Base-by-base conservation (phyloP, 2,888 invertebrate genomes). In the Drepanosiphum platanoidis region DNA sequence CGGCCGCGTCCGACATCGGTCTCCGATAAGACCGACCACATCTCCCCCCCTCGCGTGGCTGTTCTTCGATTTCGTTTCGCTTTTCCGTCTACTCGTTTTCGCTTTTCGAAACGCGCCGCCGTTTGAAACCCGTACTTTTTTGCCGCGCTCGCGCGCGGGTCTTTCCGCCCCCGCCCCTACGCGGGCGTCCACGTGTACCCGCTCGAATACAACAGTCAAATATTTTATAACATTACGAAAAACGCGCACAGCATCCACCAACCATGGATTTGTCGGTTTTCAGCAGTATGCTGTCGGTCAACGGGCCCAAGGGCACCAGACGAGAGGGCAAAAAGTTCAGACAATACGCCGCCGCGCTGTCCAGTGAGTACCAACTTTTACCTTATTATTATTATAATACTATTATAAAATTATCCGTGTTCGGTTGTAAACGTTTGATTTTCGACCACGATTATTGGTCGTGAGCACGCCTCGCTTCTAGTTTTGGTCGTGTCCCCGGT, bases 241-340 rank as follows among this genome's bases (percentile, higher is more conserved):
- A 27, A 70, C 70, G 36, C 46, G 42, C 81, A 61, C 64, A 70
- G 34, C n/a, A n/a, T n/a, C 13, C 34, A 83, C 83, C 83, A 82
- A 83, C 77, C 84, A 86, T 87, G 87, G 87, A 87, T 87, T 81
- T 87, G 86, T 87, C 87, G 86, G 87, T 87, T 87, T 87, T 86
- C 87, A 87, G 87, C 58, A 87, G 87, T 36, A 87, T 87, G 87
- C 75, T 87, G 82, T 87, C 87, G 86, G 87, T 87, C 86, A 86
- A 86, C 74, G 86, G 86, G 77, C 86, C 86, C 86, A 87, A 71
- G 86, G 87, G 86, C 46, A 86, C 86, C 78, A 70, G 86, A 77
- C 87, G 86, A 75, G 87, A 87, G 78, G 87, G 87, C 30, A 86
- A 86, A 77, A 87, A 87, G 84, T 82, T 86, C 75, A 74, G 86